Conservation (phyloP, 1,140 invertebrate species). For the Zaprionus ghesquierei region DNA sequence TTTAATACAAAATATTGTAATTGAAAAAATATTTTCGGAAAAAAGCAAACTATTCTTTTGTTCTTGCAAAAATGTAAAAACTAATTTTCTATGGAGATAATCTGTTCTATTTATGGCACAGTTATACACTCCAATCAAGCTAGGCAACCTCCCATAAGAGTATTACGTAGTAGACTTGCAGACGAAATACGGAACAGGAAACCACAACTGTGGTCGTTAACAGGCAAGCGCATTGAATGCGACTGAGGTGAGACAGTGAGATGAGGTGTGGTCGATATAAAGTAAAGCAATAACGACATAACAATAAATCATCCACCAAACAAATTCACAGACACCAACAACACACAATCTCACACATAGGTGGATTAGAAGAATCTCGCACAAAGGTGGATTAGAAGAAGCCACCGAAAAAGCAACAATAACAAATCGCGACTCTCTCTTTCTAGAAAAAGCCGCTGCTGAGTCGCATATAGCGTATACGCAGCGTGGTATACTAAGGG, state of each 20-base stretch:
- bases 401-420: not conserved
- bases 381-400: not conserved
- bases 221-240: not conserved
- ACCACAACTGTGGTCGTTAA: not conserved
- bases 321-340: conserved; percentile 6
- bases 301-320: conserved; percentile 55
- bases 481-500: not conserved
- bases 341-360: not conserved
- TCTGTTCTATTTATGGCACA: no score
- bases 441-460: conserved; percentile 4
- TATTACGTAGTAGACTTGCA: not conserved
- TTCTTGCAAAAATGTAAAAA: no score
- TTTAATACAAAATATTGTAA: no score
- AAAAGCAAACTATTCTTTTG: no score
- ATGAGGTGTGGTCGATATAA: conserved; percentile 42
- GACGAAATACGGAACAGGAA: not conserved
- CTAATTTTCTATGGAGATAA: no score
- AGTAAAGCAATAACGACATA: conserved; percentile 53
- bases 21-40: no score
- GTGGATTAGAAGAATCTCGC: not conserved
- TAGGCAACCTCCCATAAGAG: no score
- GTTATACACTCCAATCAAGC: no score
- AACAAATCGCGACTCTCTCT: conserved; percentile 23
- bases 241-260: not conserved
- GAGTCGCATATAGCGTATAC: conserved; percentile 12